A percentile compares a stretch with the other conserved stretches of the same genome.
These are phyloP conservation scores for Scaptomyza flava DNA, from an alignment of 2,888 invertebrate species.

Conservation along the genomic window DNA sequence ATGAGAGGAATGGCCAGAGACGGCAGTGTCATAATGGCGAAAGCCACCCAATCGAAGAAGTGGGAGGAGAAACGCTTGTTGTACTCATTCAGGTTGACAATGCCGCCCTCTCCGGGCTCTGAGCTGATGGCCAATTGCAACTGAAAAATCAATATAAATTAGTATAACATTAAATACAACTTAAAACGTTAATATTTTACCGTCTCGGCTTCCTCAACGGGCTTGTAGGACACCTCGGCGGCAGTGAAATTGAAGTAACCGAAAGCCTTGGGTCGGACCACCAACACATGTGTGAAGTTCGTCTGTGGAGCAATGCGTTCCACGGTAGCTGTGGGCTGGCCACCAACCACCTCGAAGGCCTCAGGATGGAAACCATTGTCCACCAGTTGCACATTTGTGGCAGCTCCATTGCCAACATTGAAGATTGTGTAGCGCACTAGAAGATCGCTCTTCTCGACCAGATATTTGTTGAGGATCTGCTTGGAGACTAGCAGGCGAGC, in stretches of 20 bases:
- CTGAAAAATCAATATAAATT: constrained; percentile 84
- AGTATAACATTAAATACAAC: background rate
- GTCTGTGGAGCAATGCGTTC: constrained; percentile 96
- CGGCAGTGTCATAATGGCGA: constrained; percentile 98
- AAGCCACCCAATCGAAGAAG: constrained; percentile 98
- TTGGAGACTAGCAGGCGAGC: constrained; percentile 96
- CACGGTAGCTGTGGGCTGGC: constrained; percentile 92
- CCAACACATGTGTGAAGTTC: constrained; percentile 97
- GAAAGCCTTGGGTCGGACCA: constrained; percentile 94
- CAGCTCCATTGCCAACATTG: constrained; percentile 96
- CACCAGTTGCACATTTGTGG: constrained; percentile 92
- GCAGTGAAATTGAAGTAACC: constrained; percentile 99
- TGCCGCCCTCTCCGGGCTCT: constrained; percentile 97
- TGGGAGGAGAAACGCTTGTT: constrained; percentile 99
- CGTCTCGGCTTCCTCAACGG: constrained; percentile 92
- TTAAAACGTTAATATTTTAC: constrained; percentile 82
- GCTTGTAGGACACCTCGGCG: constrained; percentile 95
- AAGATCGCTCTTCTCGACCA: constrained; percentile 98
- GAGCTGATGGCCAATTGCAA: constrained; percentile 90
- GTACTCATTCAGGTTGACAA: constrained; percentile 95
- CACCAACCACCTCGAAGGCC: constrained; percentile 95
- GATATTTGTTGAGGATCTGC: constrained; percentile 96
- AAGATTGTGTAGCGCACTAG: constrained; percentile 97
- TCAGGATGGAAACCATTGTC: constrained; percentile 97
- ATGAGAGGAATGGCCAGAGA: constrained; percentile 97